Conservation (phyloP, 1,140 invertebrate species). For the Microplitis mediator region DNA sequence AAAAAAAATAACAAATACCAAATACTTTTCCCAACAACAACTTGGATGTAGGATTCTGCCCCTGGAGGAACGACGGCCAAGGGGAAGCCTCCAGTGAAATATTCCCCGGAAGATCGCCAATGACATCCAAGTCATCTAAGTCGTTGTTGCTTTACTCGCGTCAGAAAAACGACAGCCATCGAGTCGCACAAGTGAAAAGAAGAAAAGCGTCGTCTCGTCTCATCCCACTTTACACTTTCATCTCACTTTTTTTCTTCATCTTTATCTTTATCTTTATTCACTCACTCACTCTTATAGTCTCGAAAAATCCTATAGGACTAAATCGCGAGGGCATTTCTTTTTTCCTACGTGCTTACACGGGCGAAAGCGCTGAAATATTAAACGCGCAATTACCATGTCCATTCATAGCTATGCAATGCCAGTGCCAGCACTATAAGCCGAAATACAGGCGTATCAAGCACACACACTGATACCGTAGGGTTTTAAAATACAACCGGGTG, state of each 20-base stretch:
- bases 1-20: neutral
- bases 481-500: constrained; percentile 22
- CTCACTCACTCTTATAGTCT: too few species aligned
- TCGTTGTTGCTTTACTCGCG: constrained; percentile 51
- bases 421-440: constrained; percentile 23
- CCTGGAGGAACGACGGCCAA: too few species aligned
- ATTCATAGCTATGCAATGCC: constrained; percentile 56
- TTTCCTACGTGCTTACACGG: constrained; percentile 49
- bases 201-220: constrained; percentile 17
- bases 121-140: neutral
- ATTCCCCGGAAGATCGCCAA: too few species aligned
- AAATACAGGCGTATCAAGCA: constrained; percentile 42
- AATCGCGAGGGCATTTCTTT: constrained; percentile 13
- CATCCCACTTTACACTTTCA: neutral
- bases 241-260: constrained; percentile 18
- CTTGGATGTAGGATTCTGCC: too few species aligned
- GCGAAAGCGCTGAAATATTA: constrained; percentile 61
- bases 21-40: too few species aligned
- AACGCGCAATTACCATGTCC: constrained; percentile 61
- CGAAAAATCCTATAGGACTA: constrained; percentile 1
- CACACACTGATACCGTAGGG: neutral
- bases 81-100: too few species aligned
- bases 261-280: too few species aligned
- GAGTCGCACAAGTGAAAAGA: constrained; percentile 23
- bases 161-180: neutral